Evolutionary conservation across 2,113 vertebrate species (phyloP), one percentile per base, ranked within the genome.

Genomic region (Carlito syrichta): DNA sequence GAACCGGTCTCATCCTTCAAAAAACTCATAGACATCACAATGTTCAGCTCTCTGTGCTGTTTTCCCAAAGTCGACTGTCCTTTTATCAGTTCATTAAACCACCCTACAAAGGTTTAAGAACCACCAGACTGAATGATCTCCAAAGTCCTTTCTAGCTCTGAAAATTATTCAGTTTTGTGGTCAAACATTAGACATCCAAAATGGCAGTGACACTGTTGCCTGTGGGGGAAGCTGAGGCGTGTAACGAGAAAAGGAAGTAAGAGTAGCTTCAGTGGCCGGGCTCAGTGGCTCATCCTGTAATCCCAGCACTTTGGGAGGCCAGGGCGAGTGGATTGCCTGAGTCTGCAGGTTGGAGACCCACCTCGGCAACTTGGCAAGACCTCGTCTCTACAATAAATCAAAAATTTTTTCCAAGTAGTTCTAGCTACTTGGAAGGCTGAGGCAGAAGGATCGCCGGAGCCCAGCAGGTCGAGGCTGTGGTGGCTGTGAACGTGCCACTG

Each of bases 21-120:
- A 38, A 83, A n/a, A n/a, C 60, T 9, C 7, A 14, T 27, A 2
- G 58, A 17, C 20, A 7, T 25, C 76, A 20, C 43, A 20, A 2
- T 0, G 0, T 4, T 38, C 22, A 1, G 58, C 58, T 25, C 22
- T 60, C 25, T 11, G 25, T 54, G 25, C 40, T 12, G 0, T n/a
- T 52, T 69, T 48, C 27, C 81, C 56, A 58, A 43, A 68, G 23
- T 27, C 45, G 25, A 40, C 54, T 48, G 17, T 7, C 79, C 32
- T 58, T 9, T 85, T 45, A 43, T 25, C 5, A 4, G n/a, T 32
- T 58, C 52, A 16, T 69, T 73, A 27, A 82, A 30, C 54, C 35
- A 16, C 30, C 20, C 35, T 25, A 0, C 0, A 6, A 56, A 40
- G 52, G 52, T 13, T 54, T 43, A 8, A 43, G 66, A 89, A 73